Evolutionary conservation across 1,140 invertebrate genomes (phyloP).

Genomic region (Bombus turneri): DNA sequence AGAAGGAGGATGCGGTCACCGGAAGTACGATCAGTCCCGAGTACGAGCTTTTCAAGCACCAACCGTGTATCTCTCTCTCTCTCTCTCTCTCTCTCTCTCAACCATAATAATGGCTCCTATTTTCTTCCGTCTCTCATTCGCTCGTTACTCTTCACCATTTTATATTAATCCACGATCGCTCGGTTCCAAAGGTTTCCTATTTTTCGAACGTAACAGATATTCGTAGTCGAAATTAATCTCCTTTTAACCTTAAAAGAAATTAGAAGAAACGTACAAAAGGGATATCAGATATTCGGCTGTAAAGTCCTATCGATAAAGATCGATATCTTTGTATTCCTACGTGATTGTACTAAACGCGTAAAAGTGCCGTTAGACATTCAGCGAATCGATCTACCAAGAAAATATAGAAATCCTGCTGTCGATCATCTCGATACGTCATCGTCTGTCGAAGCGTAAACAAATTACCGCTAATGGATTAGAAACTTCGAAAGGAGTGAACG

Average conservation of each 20-base stretch:
- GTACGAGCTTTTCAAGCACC: constrained; percentile 25
- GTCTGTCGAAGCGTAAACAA: no score
- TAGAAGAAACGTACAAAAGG: no score
- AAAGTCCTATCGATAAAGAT: no score
- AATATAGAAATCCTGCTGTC: not conserved
- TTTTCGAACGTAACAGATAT: not conserved
- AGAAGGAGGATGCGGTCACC: constrained; percentile 14
- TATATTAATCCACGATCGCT: not conserved
- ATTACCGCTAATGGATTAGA: constrained; percentile 6
- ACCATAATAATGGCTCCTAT: constrained; percentile 30
- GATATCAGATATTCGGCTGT: no score
- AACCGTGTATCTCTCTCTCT: not conserved
- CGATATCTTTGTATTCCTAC: no score
- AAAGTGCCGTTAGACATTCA: not conserved
- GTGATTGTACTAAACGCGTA: not conserved
- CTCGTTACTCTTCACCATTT: constrained; percentile 3
- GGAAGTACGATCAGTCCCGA: constrained; percentile 39
- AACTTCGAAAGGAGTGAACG: not conserved
- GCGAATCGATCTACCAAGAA: not conserved
- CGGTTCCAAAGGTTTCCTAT: no score
- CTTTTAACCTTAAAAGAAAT: no score
- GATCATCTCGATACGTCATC: no score
- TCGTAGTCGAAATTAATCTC: not conserved
- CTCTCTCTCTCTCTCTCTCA: constrained; percentile 7
- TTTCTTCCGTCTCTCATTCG: constrained; percentile 30